phyloP scores from a whole-genome alignment of 2,888 invertebrate species.

The Drosophila colorata region DNA sequence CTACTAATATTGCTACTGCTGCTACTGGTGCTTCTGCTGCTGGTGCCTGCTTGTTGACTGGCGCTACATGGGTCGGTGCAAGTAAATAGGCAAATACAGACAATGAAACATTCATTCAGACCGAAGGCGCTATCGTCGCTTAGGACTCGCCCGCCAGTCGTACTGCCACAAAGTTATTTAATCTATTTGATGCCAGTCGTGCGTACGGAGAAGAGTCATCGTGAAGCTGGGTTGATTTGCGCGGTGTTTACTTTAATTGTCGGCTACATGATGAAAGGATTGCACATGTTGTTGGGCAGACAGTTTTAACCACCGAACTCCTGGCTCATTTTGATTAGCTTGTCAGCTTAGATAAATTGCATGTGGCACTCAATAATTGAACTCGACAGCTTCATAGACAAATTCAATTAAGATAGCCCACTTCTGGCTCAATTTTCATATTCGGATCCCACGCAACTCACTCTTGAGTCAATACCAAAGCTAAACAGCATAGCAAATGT shows the following conservation, averaged over 20 bases:
- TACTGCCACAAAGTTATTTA: constrained; percentile 56
- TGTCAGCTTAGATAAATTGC: constrained; percentile 67
- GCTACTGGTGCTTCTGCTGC: not conserved
- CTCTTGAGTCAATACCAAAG: constrained; percentile 18
- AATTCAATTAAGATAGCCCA: constrained; percentile 63
- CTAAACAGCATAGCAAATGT: constrained; percentile 32
- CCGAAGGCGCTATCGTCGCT: constrained; percentile 26
- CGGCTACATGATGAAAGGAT: constrained; percentile 45
- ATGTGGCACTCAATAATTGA: constrained; percentile 56
- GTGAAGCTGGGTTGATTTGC: constrained; percentile 50
- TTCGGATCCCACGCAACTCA: constrained; percentile 20
- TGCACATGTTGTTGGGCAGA: constrained; percentile 17
- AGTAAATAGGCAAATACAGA: constrained; percentile 71
- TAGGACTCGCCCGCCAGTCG: constrained; percentile 3
- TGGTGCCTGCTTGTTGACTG: constrained; percentile 23
- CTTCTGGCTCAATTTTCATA: constrained; percentile 54
- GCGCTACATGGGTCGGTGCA: constrained; percentile 42
- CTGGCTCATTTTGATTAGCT: constrained; percentile 63
- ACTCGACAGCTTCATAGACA: constrained; percentile 34
- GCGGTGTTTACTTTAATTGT: constrained; percentile 64
- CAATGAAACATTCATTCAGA: constrained; percentile 57
- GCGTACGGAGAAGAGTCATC: constrained; percentile 21
- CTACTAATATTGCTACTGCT: not conserved
- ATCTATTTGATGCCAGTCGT: constrained; percentile 66
- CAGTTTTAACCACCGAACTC: constrained; percentile 14